Base-by-base conservation (phyloP, 2,888 invertebrate genomes). In the Cataglyphis altisquamis region DNA sequence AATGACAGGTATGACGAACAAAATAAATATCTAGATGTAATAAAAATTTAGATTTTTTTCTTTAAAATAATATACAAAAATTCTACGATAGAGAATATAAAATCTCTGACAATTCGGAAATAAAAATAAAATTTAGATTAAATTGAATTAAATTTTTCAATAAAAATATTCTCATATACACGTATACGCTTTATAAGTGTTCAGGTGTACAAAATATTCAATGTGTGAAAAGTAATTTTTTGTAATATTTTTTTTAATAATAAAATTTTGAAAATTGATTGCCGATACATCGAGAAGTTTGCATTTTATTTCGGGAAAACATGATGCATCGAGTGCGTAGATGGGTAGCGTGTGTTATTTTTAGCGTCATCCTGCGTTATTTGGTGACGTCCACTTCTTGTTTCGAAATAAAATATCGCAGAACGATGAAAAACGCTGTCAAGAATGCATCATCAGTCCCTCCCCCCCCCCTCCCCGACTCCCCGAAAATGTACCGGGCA, bases 371-470 rank as follows among this genome's bases (percentile, higher is more conserved):
- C 21, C 77, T 55, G 52, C 55, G 67, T 67, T 77, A 77, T 60
- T 70, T 36, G 78, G 78, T 41, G 70, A 45, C 45, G 70, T 70
- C 36, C 60, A 52, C 57, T 68, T 41, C 70, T 45, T 70, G 78
- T 78, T 78, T 70, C 70, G 45, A 18, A 32, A 78, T 60, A 78
- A 78, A 70, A 78, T 45, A 70, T 45, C n/a, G 57, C 39, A 4
- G 32, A 36, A 70, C 70, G 60, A 78, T 70, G 70, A 60, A 78
- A 78, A 70, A 70, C 32, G 60, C 52, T 78, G 78, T 60, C 78
- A 78, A 78, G 78, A 70, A 78, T 78, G 78, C 78, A 70, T 78
- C 78, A 70, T 70, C 78, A 78, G 78, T 6, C 32, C 32, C 32
- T 4, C 32, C 32, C 57, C 48, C 48, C 39, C 32, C 32, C 5